Evolutionary conservation across 2,797 vertebrate species (phyloP).

Genomic region (Poeciliopsis gracilis): DNA sequence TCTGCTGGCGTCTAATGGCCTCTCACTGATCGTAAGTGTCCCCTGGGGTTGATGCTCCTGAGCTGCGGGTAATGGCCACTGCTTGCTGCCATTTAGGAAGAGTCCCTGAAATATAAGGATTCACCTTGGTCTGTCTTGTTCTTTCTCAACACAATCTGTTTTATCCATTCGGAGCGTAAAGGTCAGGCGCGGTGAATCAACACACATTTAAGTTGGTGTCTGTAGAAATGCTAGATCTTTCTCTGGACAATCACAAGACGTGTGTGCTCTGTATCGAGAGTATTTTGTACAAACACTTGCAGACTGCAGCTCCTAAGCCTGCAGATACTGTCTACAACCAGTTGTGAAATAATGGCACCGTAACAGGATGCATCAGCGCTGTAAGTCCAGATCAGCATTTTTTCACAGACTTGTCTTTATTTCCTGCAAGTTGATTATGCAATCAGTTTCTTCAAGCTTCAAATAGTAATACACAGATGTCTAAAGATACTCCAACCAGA

Average conservation of each 20-base stretch:
- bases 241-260: neutral
- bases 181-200: neutral
- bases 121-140: neutral
- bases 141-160: neutral
- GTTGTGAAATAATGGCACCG: neutral
- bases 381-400: neutral
- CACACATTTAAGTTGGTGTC: neutral
- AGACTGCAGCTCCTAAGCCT: neutral
- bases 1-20: conserved; percentile 60
- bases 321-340: neutral
- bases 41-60: conserved; percentile 34
- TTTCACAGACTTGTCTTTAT: neutral
- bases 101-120: conserved; percentile 31
- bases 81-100: conserved; percentile 39
- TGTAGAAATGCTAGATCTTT: neutral
- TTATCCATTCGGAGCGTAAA: neutral
- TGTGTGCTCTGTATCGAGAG: neutral
- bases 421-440: neutral
- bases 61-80: conserved; percentile 44
- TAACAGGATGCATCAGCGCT: neutral
- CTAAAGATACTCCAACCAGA: neutral
- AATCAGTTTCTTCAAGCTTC: neutral
- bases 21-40: conserved; percentile 40
- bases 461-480: too few relatives aligned
- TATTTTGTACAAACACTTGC: neutral